Conservation (phyloP, 2,888 invertebrate genomes). For the Rhamnusium bicolor region DNA sequence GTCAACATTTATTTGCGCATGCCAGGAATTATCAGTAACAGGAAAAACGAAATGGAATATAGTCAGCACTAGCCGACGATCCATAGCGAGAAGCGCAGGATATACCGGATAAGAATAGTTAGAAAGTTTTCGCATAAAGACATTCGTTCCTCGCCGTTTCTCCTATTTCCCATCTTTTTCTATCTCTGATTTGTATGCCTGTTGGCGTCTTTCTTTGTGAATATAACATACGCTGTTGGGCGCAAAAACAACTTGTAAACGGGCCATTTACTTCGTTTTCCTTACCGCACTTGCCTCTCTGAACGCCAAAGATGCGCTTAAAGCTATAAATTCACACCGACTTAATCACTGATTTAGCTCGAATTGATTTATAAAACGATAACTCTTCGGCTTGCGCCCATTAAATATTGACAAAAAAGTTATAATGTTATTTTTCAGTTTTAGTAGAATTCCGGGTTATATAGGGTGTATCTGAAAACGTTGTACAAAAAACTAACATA, state of each 20-base stretch:
- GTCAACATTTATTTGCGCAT: too few relatives aligned
- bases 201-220: conserved; percentile 52
- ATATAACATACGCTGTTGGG: conserved; percentile 58
- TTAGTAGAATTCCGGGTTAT: neutral
- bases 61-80: conserved; percentile 50
- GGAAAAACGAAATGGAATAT: conserved; percentile 52
- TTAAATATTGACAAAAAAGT: conserved; percentile 11
- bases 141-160: conserved; percentile 55
- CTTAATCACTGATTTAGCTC: conserved; percentile 39
- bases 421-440: neutral
- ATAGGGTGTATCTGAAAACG: too few relatives aligned
- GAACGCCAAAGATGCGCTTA: conserved; percentile 23
- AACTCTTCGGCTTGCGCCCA: neutral
- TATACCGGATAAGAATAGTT: conserved; percentile 60
- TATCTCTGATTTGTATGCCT: conserved; percentile 45
- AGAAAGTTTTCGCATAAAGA: conserved; percentile 61
- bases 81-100: conserved; percentile 41
- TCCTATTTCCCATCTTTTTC: conserved; percentile 42
- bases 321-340: conserved; percentile 41
- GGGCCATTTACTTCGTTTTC: conserved; percentile 61
- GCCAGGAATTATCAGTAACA: neutral
- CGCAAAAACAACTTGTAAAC: conserved; percentile 63
- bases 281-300: conserved; percentile 51
- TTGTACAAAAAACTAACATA: too few relatives aligned
- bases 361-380: conserved; percentile 26